Conservation (phyloP, 2,113 vertebrate genomes). For the Oncorhynchus keta region DNA sequence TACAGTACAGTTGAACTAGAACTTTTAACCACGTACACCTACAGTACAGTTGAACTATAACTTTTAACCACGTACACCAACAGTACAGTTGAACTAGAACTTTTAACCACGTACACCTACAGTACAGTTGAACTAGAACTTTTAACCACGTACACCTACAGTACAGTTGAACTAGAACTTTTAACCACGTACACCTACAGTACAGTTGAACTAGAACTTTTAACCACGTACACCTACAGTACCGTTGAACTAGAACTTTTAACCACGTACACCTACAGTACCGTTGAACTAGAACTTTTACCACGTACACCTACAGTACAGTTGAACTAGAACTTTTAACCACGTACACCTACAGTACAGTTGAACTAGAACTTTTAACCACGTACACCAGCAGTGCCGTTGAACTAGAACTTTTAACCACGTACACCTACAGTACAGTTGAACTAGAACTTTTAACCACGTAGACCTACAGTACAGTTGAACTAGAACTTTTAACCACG, state of each 20-base stretch:
- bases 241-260: not conserved
- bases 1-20: not conserved
- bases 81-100: not conserved
- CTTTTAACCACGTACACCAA: not conserved
- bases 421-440: not conserved
- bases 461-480: too few relatives aligned
- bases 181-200: not conserved
- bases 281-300: not conserved
- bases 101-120: not conserved
- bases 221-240: not conserved
- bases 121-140: not conserved
- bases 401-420: not conserved
- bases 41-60: not conserved
- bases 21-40: too few relatives aligned
- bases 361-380: not conserved
- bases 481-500: too few relatives aligned
- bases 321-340: not conserved
- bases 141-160: not conserved
- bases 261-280: not conserved
- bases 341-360: not conserved
- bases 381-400: not conserved
- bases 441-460: not conserved
- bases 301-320: not conserved
- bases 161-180: not conserved
- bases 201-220: not conserved